Evolutionary conservation across 2,888 invertebrate genomes (phyloP).

Genomic region (Endotricha flammealis): DNA sequence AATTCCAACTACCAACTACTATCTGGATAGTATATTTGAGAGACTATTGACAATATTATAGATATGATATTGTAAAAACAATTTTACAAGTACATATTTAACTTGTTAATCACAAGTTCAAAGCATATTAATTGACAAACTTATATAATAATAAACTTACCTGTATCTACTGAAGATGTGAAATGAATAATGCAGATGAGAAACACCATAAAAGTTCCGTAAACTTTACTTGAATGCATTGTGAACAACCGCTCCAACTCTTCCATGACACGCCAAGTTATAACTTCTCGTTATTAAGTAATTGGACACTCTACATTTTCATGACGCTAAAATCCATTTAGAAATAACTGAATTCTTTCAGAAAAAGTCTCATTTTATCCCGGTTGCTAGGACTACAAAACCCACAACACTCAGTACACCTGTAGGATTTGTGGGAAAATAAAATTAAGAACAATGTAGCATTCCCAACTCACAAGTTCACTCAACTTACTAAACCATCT

Average conservation of each 20-base stretch:
- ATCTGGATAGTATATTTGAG: too few species aligned
- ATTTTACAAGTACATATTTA: too few species aligned
- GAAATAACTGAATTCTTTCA: neutral
- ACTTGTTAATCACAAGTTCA: too few species aligned
- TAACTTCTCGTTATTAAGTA: conserved; percentile 21
- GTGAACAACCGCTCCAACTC: conserved; percentile 65
- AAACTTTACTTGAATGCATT: conserved; percentile 49
- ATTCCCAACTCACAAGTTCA: conserved; percentile 63
- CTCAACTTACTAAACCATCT: conserved; percentile 58
- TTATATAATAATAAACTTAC: conserved; percentile 35
- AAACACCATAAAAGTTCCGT: conserved; percentile 38
- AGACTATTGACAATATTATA: too few species aligned
- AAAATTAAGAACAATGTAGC: conserved; percentile 42
- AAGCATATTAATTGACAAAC: too few species aligned
- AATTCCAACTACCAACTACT: too few species aligned
- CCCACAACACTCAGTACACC: conserved; percentile 68
- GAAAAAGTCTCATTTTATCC: conserved; percentile 24
- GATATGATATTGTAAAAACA: too few species aligned
- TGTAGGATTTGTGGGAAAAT: conserved; percentile 57
- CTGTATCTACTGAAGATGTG: conserved; percentile 47
- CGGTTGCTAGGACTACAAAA: conserved; percentile 67
- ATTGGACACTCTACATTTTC: conserved; percentile 25
- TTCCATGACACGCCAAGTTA: conserved; percentile 57
- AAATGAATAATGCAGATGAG: conserved; percentile 31
- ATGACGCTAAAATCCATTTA: conserved; percentile 8